phyloP scores from a whole-genome alignment of 1,140 invertebrate genomes.

The Rhagoletis zephyria region DNA sequence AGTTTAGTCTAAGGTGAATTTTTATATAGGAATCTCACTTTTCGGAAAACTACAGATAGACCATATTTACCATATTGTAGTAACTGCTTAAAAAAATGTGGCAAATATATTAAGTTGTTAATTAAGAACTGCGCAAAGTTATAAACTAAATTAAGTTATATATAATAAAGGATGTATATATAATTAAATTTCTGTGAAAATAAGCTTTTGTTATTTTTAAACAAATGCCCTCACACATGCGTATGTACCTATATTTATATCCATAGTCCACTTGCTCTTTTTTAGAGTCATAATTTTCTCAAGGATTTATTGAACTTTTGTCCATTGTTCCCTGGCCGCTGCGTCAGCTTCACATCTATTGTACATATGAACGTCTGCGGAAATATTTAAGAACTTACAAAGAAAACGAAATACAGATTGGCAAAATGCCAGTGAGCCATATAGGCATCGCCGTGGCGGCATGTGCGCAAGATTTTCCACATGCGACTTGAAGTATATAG shows the following conservation, averaged over 20 bases:
- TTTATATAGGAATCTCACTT: too few species aligned
- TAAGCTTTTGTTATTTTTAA: too few species aligned
- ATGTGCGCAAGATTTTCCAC: constrained; percentile 31
- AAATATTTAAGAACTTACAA: constrained; percentile 45
- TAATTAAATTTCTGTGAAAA: too few species aligned
- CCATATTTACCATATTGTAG: too few species aligned
- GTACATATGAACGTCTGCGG: neutral
- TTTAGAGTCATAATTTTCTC: neutral
- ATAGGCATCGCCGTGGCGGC: neutral
- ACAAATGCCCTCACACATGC: too few species aligned
- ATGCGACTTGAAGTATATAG: constrained; percentile 12
- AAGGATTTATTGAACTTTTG: constrained; percentile 49
- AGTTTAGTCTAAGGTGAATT: too few species aligned
- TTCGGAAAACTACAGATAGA: too few species aligned
- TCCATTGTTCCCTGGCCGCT: constrained; percentile 32
- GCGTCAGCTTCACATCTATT: neutral
- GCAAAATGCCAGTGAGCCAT: constrained; percentile 10
- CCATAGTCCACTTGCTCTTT: neutral
- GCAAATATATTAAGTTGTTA: too few species aligned
- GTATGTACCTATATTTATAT: neutral
- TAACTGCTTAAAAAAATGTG: too few species aligned
- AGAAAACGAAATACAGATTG: constrained; percentile 25
- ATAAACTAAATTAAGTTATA: too few species aligned
- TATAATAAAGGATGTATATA: too few species aligned
- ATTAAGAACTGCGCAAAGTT: too few species aligned